A percentile compares a stretch with the other conserved stretches of the same genome.
These are phyloP conservation scores for Protobothrops mucrosquamatus DNA, from an alignment of 2,113 vertebrate genomes.

Conservation along the genomic window DNA sequence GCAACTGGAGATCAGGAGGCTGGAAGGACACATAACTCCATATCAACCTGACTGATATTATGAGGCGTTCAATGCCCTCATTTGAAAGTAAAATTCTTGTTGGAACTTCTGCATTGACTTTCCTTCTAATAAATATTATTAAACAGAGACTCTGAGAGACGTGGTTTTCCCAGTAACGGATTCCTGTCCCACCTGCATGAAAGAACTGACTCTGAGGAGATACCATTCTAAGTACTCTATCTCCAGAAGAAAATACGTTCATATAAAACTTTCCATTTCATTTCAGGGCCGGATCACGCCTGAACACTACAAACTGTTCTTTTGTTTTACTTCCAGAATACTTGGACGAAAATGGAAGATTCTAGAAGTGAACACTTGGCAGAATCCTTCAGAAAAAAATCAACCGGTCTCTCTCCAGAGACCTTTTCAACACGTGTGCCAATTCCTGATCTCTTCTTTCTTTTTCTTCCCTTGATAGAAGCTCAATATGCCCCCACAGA, in stretches of 20 bases:
- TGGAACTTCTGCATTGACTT: background rate
- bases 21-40: background rate
- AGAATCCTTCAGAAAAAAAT: background rate
- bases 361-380: background rate
- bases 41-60: background rate
- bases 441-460: slow-evolving; percentile 21
- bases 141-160: background rate
- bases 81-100: background rate
- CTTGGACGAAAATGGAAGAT: background rate
- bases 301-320: background rate
- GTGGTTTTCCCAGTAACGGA: background rate
- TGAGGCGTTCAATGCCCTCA: background rate
- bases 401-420: background rate
- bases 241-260: background rate
- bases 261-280: background rate
- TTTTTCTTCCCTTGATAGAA: slow-evolving; percentile 20
- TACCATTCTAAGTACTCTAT: background rate
- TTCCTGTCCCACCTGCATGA: background rate
- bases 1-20: background rate
- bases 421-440: slow-evolving; percentile 33
- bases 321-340: background rate
- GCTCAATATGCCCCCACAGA: slow-evolving; percentile 34
- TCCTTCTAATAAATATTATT: background rate
- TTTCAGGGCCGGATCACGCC: background rate
- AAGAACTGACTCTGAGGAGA: background rate